phyloP scores from a whole-genome alignment of 2,113 vertebrate species.

The Octodon degus region DNA sequence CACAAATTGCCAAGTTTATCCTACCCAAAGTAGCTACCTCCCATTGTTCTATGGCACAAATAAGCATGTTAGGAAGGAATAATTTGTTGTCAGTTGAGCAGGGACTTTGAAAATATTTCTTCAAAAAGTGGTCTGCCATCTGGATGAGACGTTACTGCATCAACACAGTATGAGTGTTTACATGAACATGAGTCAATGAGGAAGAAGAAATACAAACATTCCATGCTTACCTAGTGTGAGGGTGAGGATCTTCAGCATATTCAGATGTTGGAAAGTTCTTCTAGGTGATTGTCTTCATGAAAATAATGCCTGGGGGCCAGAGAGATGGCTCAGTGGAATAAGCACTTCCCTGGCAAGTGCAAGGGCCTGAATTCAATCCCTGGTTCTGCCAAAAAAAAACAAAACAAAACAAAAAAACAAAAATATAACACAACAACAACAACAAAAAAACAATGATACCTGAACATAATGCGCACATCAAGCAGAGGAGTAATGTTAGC shows the following conservation, averaged over 20 bases:
- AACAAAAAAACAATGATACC: not conserved
- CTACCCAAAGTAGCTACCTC: constrained; percentile 66
- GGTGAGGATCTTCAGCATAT: not conserved
- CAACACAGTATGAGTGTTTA: constrained; percentile 46
- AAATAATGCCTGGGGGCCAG: not conserved
- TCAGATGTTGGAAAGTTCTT: not conserved
- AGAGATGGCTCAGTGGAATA: too few relatives aligned
- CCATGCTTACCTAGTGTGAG: constrained; percentile 23
- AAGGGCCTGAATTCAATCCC: too few relatives aligned
- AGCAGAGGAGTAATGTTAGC: not conserved
- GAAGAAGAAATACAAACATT: constrained; percentile 65
- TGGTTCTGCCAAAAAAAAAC: too few relatives aligned
- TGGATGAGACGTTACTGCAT: constrained; percentile 70
- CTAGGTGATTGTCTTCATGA: constrained; percentile 37
- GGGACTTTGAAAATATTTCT: constrained; percentile 72
- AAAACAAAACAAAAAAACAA: too few relatives aligned
- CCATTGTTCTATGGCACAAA: constrained; percentile 69
- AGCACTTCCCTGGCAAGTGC: too few relatives aligned
- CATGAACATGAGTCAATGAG: constrained; percentile 56
- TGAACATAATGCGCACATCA: constrained; percentile 31
- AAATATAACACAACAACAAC: too few relatives aligned
- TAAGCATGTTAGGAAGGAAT: constrained; percentile 70
- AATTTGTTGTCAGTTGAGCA: constrained; percentile 71
- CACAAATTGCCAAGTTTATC: constrained; percentile 56
- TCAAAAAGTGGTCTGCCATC: constrained; percentile 72